Base-by-base conservation (phyloP, 2,797 vertebrate genomes). In the Lithobates pipiens region DNA sequence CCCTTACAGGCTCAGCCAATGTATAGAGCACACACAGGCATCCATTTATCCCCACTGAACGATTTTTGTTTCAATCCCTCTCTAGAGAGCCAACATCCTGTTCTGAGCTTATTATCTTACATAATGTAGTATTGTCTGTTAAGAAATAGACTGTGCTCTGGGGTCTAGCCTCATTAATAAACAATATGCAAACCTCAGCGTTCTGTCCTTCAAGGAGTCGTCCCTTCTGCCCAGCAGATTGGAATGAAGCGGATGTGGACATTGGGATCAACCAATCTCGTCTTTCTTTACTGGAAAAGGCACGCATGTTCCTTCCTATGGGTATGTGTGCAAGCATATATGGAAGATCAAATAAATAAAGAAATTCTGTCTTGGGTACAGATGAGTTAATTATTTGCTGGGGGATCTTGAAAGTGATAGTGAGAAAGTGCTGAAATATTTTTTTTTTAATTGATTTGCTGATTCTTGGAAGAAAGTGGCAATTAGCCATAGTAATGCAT, bases 81-180 rank as follows among this genome's bases (percentile, higher is more conserved):
- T 72, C 46, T 13, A 39, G 80, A 42, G 80, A 82, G 39, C 57
- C 32, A 44, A 82, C 80, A 73, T 82, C 80, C 80, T 82, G 80
- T 73, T 54, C 80, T 9, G 23, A 36, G 68, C 77, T 50, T 71
- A 71, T 80, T 73, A 72, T 73, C 34, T 61, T 32, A 36, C 54
- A 82, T 74, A 82, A 82, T 74, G 70, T 73, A 65, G 50, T 36
- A 36, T 32, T n/a, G 32, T 39, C 78, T 57, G 68, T 34, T 72
- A 72, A 81, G 69, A 73, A 61, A 72, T 81, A 63, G 79, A 16
- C 46, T 18, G 9, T 6, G 79, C 69, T 72, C 21, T 63, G 16
- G 25, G 79, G 50, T 73, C 79, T 3, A 72, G 16, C 34, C 70
- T 74, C 80, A 82, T 82, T 63, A 82, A 82, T 82, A 82, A 82